Base-by-base conservation (phyloP, 2,888 invertebrate species). In the Melanargia galathea region DNA sequence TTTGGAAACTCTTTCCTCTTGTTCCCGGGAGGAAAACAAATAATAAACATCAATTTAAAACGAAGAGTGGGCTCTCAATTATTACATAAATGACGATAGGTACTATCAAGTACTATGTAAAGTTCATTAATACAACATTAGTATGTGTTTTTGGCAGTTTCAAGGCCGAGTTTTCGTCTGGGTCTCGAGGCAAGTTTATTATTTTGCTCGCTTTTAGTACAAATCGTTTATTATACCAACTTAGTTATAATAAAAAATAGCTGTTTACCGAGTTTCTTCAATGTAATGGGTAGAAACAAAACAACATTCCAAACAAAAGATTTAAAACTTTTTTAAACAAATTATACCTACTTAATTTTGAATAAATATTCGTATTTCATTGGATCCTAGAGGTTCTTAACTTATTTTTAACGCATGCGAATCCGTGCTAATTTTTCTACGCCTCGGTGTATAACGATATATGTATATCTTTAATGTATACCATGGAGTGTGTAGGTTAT, bases 91-190 rank as follows among this genome's bases (percentile, higher is more conserved):
- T 22, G n/a, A 24, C 7, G 11, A 11, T 20, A 52, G 33, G 33
- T 52, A 35, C 13, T 20, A 46, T 16, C 11, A 16, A n/a, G n/a
- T n/a, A 30, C 16, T 65, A 59, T 59, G 51, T 62, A 58, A 54
- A 52, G 43, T 56, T 48, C 51, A 64, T 52, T 60, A 61, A 64
- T 18, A 33, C 51, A 57, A 48, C 48, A 26, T 30, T 43, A 62
- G 43, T 62, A 22, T 45, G 59, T 51, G 46, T 65, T 65, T 60
- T 62, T 33, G 43, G 49, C 62, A 33, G 60, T 52, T 60, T 63
- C 62, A 63, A 65, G 65, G 65, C 56, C 45, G 43, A 8, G 5
- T 45, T 56, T 60, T 62, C 56, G 52, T 65, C 65, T 62, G 45
- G 45, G 30, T 13, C 46, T 33, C 43, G 48, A 55, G 62, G 33